Conservation (phyloP, 2,797 vertebrate species). For the Lophius americanus region DNA sequence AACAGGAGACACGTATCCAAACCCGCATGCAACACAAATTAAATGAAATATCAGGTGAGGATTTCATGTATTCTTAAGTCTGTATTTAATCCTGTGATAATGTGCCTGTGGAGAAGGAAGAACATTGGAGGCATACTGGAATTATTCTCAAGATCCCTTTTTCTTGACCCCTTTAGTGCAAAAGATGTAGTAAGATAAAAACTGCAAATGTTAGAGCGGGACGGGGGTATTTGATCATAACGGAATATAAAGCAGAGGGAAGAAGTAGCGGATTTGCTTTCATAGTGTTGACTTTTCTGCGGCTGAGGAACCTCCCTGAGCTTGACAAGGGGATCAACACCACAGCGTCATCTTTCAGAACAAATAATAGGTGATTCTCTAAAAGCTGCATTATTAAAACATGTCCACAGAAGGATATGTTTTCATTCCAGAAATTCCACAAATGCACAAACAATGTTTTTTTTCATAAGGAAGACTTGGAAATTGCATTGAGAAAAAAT, state of each 20-base stretch:
- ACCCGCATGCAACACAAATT: background rate
- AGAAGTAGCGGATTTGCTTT: slow-evolving; percentile 13
- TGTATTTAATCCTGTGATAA: slow-evolving; percentile 55
- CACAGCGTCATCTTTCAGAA: slow-evolving; percentile 40
- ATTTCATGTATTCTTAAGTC: slow-evolving; percentile 36
- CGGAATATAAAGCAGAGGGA: slow-evolving; percentile 17
- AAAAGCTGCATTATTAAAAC: slow-evolving; percentile 45
- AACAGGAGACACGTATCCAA: background rate
- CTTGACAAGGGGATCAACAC: slow-evolving; percentile 53
- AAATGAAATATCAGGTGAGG: slow-evolving; percentile 32
- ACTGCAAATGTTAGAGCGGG: slow-evolving; percentile 39
- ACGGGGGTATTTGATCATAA: slow-evolving; percentile 38
- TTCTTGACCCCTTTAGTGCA: slow-evolving; percentile 49
- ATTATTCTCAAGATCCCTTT: slow-evolving; percentile 52
- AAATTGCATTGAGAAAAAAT: slow-evolving; percentile 42
- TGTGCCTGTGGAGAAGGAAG: slow-evolving; percentile 40
- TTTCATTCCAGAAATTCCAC: slow-evolving; percentile 41
- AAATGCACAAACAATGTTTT: slow-evolving; percentile 16
- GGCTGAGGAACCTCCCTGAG: slow-evolving; percentile 23
- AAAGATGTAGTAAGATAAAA: slow-evolving; percentile 58
- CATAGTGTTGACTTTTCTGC: slow-evolving; percentile 25
- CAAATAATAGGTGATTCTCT: slow-evolving; percentile 45
- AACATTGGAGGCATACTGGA: slow-evolving; percentile 45
- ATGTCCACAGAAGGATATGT: slow-evolving; percentile 37
- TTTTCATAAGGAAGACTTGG: slow-evolving; percentile 37